Evolutionary conservation across 2,888 invertebrate genomes (phyloP).

Genomic region (Timema cristinae): DNA sequence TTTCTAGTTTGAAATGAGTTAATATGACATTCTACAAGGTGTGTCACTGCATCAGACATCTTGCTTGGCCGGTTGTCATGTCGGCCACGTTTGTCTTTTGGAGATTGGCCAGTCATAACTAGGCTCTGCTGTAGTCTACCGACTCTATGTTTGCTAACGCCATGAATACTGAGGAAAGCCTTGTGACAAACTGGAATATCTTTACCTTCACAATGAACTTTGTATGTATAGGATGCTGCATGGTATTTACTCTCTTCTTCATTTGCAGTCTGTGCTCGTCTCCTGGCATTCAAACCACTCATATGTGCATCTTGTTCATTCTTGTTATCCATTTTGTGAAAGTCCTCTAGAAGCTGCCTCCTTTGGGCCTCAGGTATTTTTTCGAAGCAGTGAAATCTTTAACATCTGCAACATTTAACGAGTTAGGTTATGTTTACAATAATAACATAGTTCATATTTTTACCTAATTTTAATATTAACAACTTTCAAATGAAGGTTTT

Average conservation of each 20-base stretch:
- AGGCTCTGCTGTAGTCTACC: constrained; percentile 8
- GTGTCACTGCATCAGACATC: too few species aligned
- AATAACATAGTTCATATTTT: too few species aligned
- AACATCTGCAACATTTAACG: too few species aligned
- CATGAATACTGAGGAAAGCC: neutral
- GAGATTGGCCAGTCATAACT: constrained; percentile 11
- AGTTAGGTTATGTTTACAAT: too few species aligned
- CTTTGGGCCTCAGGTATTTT: too few species aligned
- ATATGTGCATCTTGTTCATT: constrained; percentile 1
- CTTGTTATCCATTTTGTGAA: too few species aligned
- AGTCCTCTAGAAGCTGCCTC: too few species aligned
- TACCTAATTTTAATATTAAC: neutral
- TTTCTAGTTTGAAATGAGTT: too few species aligned
- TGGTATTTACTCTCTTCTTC: neutral
- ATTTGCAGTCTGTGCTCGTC: neutral
- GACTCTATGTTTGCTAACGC: constrained; percentile 2
- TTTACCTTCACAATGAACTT: neutral
- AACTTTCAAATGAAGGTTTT: neutral
- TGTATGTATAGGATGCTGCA: neutral
- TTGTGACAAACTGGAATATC: neutral
- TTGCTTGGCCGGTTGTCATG: neutral
- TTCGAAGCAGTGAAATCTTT: too few species aligned
- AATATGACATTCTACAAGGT: too few species aligned
- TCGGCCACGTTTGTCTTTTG: neutral
- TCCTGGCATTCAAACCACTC: neutral